A percentile compares a stretch with the other conserved stretches of the same genome.
Conservation (phyloP, 2,113 vertebrate genomes). For the Okapia johnstoni region DNA sequence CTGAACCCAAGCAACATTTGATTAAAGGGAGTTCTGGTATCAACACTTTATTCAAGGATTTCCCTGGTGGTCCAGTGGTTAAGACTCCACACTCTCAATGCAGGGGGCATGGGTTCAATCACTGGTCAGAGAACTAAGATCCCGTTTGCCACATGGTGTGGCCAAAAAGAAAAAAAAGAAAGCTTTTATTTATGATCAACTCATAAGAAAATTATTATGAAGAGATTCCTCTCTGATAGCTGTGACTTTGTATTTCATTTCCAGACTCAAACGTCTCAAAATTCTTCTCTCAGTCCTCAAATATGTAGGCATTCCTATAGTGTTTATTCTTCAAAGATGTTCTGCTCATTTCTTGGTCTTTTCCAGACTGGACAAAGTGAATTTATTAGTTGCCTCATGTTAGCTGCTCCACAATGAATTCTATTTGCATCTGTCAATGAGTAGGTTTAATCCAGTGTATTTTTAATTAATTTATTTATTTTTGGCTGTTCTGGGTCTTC, state of each 20-base stretch:
- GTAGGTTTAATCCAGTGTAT: neutral
- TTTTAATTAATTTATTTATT: neutral
- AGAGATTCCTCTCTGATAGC: neutral
- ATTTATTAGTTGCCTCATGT: neutral
- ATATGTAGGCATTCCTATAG: neutral
- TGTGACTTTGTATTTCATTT: neutral
- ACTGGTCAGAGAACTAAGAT: neutral
- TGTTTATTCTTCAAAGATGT: neutral
- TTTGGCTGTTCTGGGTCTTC: neutral
- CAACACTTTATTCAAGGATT: neutral
- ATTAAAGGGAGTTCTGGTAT: neutral
- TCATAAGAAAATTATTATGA: neutral
- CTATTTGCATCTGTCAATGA: neutral
- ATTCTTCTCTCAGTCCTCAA: neutral
- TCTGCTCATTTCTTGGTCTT: neutral
- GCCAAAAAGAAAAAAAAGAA: neutral
- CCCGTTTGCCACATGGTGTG: neutral
- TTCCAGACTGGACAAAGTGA: neutral
- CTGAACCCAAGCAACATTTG: neutral
- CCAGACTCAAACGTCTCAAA: neutral
- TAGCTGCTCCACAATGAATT: neutral
- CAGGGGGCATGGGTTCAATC: neutral
- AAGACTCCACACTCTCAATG: neutral
- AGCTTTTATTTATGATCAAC: conserved; percentile 1
- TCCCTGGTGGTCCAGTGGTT: neutral